Evolutionary conservation across 2,113 vertebrate genomes (phyloP), one percentile per base, ranked within the genome.

Genomic region (Megaceryle torquata): DNA sequence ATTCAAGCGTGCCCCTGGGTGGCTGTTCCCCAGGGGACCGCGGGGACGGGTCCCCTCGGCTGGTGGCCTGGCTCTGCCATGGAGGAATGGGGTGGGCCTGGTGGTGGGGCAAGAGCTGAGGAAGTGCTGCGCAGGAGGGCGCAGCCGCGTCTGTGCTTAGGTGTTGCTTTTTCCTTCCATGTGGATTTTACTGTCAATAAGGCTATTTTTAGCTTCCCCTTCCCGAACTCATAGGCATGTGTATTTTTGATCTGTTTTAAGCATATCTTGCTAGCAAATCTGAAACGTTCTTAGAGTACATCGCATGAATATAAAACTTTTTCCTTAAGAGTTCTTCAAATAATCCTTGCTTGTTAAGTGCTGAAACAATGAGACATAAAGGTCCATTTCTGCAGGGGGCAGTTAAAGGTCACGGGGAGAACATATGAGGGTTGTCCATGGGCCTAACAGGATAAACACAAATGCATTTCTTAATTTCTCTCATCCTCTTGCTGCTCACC

Each of bases 111-210:
- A 0, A 6, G 74, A 44, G 68, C 53, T 10, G 8, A 44, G 81
- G 4, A 8, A 1, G 48, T 9, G 9, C 35, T 28, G 10, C 0
- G 0, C 29, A 4, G 44, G 6, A 7, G 46, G 9, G 8, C 11
- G 37, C n/a, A 63, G 67, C 39, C 22, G 0, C 0, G 18, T 3
- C 24, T 25, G 25, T 46, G 35, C 68, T 69, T 20, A 33, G 59
- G 35, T 35, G 33, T 5, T 25, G 51, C 56, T 75, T 29, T 51
- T 50, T 61, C 35, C 28, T 75, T 43, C 4, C 19, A 5, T 33
- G 5, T 33, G 65, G 72, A 48, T 83, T 86, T 83, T 21, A 11
- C 50, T 65, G 54, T n/a, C 78, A 59, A 48, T 56, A 70, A 64
- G n/a, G 48, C 33, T 48, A 26, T 60, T 93, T 91, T 93, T 53